Evolutionary conservation across 2,113 vertebrate genomes (phyloP).

Genomic region (Burhinus oedicnemus): DNA sequence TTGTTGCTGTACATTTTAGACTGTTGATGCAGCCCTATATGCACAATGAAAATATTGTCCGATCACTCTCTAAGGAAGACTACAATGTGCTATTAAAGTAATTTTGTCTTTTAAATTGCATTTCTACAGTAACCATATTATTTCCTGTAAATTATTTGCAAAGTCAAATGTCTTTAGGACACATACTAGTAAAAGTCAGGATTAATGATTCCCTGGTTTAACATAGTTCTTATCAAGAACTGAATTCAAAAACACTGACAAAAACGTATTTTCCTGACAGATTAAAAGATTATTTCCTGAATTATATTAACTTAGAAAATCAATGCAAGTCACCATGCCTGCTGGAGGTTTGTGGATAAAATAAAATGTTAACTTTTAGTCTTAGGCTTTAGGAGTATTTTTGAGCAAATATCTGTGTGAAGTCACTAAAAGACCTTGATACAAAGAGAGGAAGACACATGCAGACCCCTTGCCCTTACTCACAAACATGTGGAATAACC

Average conservation of each 20-base stretch:
- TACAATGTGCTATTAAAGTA: background rate
- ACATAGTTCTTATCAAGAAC: background rate
- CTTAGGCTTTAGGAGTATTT: background rate
- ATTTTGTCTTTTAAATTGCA: background rate
- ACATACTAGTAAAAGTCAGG: background rate
- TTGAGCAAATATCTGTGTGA: background rate
- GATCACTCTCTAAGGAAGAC: background rate
- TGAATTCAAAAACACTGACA: conserved; percentile 10
- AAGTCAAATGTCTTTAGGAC: background rate
- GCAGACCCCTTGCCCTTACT: background rate
- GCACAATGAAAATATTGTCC: background rate
- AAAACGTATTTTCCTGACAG: background rate
- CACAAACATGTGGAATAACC: background rate
- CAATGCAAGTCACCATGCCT: background rate
- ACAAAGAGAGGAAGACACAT: background rate
- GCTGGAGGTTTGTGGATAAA: background rate
- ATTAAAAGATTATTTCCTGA: conserved; percentile 9
- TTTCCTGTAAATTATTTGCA: background rate
- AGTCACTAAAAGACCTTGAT: background rate
- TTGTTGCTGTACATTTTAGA: background rate
- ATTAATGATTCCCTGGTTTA: conserved; percentile 25
- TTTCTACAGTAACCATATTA: background rate
- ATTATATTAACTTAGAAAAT: conserved; percentile 14
- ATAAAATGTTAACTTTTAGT: background rate
- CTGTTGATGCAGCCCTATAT: background rate